These are phyloP conservation scores for Actinemys pallida DNA, from an alignment of 2,113 vertebrate species.

Conservation along the genomic window DNA sequence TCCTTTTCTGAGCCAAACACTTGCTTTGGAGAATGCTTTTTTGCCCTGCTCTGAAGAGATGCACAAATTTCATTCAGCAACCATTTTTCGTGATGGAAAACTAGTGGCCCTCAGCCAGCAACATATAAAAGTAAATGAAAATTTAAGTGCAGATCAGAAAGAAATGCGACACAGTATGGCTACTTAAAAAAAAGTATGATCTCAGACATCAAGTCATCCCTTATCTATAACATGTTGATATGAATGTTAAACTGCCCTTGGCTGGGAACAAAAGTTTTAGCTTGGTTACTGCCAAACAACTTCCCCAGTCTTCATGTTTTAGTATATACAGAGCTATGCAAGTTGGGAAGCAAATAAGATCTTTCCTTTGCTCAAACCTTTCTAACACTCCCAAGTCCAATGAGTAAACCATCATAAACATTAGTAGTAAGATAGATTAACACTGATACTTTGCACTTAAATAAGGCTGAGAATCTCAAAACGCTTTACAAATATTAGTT, in stretches of 20 bases:
- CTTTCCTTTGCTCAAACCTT: not conserved
- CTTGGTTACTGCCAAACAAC: slow-evolving; percentile 22
- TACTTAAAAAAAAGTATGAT: slow-evolving; percentile 73
- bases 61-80: slow-evolving; percentile 65
- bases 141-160: slow-evolving; percentile 65
- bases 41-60: slow-evolving; percentile 4
- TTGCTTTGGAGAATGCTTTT: slow-evolving; percentile 67
- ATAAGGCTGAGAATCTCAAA: not conserved
- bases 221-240: slow-evolving; percentile 73
- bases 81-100: slow-evolving; percentile 72
- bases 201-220: slow-evolving; percentile 47
- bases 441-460: not conserved
- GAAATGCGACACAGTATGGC: slow-evolving; percentile 42
- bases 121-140: slow-evolving; percentile 75
- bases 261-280: slow-evolving; percentile 38
- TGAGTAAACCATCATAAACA: not conserved
- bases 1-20: slow-evolving; percentile 72
- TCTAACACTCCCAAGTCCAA: not conserved
- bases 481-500: not conserved
- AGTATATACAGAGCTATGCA: not conserved
- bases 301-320: slow-evolving; percentile 5
- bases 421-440: not conserved
- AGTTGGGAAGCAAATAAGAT: not conserved
- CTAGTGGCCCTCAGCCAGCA: slow-evolving; percentile 48
- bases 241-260: slow-evolving; percentile 66